Evolutionary conservation across 2,113 vertebrate genomes (phyloP).

Genomic region (Cyanistes caeruleus): DNA sequence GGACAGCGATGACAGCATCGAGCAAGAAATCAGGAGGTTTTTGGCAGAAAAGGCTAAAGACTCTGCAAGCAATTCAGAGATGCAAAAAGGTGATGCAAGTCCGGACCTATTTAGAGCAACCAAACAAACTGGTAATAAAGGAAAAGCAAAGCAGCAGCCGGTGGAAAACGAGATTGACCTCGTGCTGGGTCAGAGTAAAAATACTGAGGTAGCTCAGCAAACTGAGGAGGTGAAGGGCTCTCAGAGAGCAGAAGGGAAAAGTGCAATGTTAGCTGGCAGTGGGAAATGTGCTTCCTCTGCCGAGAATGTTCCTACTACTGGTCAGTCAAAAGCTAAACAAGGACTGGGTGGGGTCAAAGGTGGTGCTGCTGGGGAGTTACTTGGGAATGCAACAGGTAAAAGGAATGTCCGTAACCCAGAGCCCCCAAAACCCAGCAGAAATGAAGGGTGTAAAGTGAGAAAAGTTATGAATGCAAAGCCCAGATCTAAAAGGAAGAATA

Average conservation of each 20-base stretch:
- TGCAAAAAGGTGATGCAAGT: not conserved
- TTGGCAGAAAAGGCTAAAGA: conserved; percentile 91
- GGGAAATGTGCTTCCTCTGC: not conserved
- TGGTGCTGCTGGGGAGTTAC: not conserved
- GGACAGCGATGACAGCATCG: conserved; percentile 95
- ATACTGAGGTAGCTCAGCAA: conserved; percentile 48
- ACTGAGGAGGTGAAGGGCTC: not conserved
- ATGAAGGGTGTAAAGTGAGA: not conserved
- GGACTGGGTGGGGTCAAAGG: not conserved
- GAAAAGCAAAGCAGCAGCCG: not conserved
- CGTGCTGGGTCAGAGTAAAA: conserved; percentile 65
- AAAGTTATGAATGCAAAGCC: not conserved
- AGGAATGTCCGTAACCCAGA: not conserved
- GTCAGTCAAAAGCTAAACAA: conserved; percentile 33
- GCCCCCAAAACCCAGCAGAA: not conserved
- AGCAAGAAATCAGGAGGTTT: conserved; percentile 91
- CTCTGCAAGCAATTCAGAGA: conserved; percentile 39
- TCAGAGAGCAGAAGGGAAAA: not conserved
- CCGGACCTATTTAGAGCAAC: not conserved
- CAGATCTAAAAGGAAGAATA: not conserved
- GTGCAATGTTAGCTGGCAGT: not conserved
- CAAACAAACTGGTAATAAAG: not conserved
- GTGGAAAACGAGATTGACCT: not conserved
- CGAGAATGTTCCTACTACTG: not conserved
- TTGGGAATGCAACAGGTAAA: not conserved